A percentile compares a stretch with the other conserved stretches of the same genome.
Conservation (phyloP, 2,797 vertebrate genomes). For the Gobionotothen gibberifrons region DNA sequence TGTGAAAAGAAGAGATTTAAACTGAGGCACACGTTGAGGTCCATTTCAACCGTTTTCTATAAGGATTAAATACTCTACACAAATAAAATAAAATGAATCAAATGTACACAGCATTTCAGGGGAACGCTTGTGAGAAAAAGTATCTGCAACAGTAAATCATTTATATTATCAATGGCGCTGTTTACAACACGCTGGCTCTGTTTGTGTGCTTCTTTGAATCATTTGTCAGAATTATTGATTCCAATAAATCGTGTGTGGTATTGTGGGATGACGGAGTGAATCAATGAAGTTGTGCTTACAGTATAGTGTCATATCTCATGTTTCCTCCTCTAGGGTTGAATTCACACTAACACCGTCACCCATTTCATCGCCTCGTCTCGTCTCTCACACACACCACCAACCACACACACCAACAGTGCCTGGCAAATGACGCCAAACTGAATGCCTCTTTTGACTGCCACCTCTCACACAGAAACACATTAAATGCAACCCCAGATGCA, state of each 20-base stretch:
- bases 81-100: slow-evolving; percentile 37
- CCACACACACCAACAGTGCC: slow-evolving; percentile 7
- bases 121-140: slow-evolving; percentile 26
- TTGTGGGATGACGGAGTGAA: slow-evolving; percentile 65
- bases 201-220: slow-evolving; percentile 69
- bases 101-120: slow-evolving; percentile 20
- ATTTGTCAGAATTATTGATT: slow-evolving; percentile 78
- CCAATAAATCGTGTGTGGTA: slow-evolving; percentile 68
- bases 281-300: slow-evolving; percentile 79
- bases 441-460: slow-evolving; percentile 80
- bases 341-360: slow-evolving; percentile 31
- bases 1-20: background rate
- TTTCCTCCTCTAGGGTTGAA: slow-evolving; percentile 56
- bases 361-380: slow-evolving; percentile 60
- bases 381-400: slow-evolving; percentile 20
- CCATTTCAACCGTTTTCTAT: slow-evolving; percentile 17
- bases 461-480: slow-evolving; percentile 72
- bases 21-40: slow-evolving; percentile 7
- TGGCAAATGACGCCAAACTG: slow-evolving; percentile 65
- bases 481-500: slow-evolving; percentile 71
- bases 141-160: slow-evolving; percentile 46
- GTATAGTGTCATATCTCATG: slow-evolving; percentile 76
- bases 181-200: slow-evolving; percentile 50
- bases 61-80: slow-evolving; percentile 8
- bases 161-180: slow-evolving; percentile 42